Evolutionary conservation across 2,797 vertebrate species (phyloP), one percentile per base, ranked within the genome.

Genomic region (Emys orbicularis): DNA sequence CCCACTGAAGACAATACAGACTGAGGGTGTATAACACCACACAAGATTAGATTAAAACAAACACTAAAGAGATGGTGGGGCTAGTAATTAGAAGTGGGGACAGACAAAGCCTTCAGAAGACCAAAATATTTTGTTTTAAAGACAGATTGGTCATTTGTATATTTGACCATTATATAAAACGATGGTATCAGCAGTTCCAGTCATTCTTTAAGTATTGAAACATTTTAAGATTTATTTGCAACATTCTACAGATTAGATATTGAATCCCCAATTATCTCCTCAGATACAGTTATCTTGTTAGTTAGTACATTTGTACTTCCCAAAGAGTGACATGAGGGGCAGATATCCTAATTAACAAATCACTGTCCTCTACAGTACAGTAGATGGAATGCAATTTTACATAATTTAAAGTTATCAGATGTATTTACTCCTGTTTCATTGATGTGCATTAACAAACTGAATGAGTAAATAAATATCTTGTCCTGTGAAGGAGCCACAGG

Each of bases 361-460:
- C 27, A 18, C 3, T n/a, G 49, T 59, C 47, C 37, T 88, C 57
- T n/a, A 23, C 61, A 72, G 23, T 7, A 41, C 54, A 83, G 74
- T 54, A 79, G 56, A 54, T 83, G 79, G 18, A 89, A 93, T 41
- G 52, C 83, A 72, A 59, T 83, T 90, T 83, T 81, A 44, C 9
- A 5, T 25, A 76, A 84, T 68, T 87, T 85, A 72, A 85, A 87
- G 44, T 68, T 92, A 81, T 61, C 79, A 37, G 61, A 86, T 83
- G 1, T 29, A 59, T 94, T 96, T 94, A 82, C 88, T 85, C 41
- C 80, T 82, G 74, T 88, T 92, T 88, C 84, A 86, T 84, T 90
- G 81, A 81, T 83, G n/a, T 2, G 21, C 56, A 23, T 47, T 88
- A 82, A 81, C n/a, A 54, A 15, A n/a, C 53, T 83, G 81, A 93